Base-by-base conservation (phyloP, 2,797 vertebrate species). In the Falco berigora region DNA sequence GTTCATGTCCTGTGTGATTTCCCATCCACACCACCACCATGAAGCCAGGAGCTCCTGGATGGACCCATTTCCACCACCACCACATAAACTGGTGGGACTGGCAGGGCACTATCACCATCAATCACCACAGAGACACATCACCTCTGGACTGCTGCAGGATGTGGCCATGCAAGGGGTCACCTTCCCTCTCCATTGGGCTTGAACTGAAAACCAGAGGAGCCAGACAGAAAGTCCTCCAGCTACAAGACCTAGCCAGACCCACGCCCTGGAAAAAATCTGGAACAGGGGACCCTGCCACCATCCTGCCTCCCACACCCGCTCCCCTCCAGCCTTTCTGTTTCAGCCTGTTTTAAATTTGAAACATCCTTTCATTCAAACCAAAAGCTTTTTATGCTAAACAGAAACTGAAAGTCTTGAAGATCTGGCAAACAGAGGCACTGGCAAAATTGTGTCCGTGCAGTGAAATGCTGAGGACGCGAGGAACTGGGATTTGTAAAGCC, bases 361-460 rank as follows among this genome's bases (percentile, higher is more conserved):
- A 74, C 62, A 82, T 0, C 0, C 34, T 66, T 68, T 27, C 49
- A 93, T 56, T 56, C 46, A 30, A 92, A 64, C 73, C 75, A 80
- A 92, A 75, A 80, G 34, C 46, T 87, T 91, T 90, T 95, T 76
- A 94, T 64, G 80, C 85, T 94, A 32, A 96, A 96, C 75, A 95
- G 95, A 96, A 96, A 97, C 90, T 77, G 95, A 96, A 97, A 97
- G 96, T 92, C 86, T 91, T 44, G 72, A 83, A 68, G 86, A 73
- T 76, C 88, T 85, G 92, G 95, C 76, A 89, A 92, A 83, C 66
- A 71, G 78, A 94, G 73, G 56, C 77, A 77, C 28, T 10, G 59
- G 90, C 71, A 96, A 92, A 96, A 92, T 9, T 14, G 14, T 6
- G 16, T 78, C 66, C 1, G 5, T 17, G 34, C 42, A 7, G 38